Base-by-base conservation (phyloP, 1,140 invertebrate genomes). In the Drosophila baimaii region DNA sequence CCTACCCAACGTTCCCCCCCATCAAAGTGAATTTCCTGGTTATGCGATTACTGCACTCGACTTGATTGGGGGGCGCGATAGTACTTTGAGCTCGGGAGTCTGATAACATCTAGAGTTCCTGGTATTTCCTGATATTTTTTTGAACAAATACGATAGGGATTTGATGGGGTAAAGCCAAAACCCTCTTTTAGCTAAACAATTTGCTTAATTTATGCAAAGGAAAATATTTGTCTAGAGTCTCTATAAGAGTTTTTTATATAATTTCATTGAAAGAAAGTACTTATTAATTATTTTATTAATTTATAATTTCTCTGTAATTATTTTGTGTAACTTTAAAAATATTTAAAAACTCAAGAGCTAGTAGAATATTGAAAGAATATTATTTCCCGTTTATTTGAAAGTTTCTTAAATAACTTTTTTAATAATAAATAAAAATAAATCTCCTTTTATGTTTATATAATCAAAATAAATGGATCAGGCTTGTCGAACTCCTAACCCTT, bases 11-110 rank as follows among this genome's bases (percentile, higher is more conserved):
- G n/a, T n/a, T 3, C 19, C 19, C 62, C 10, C n/a, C 49, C 68
- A 21, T 49, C 35, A 71, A 71, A 58, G 66, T 70, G 43, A 21
- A 49, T 69, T 71, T 71, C 68, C 69, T 71, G 65, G 51, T 71
- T 71, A 57, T 57, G 68, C 25, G 64, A 70, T 70, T 56, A 57
- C 31, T 39, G 51, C 64, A 54, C 29, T 35, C 33, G 37, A 37
- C 39, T 69, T 47, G 66, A 70, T 71, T 19, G 69, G 41, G 52
- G 69, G 52, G 33, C 51, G 33, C 51, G 69, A 71, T 71, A 71
- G 25, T n/a, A 47, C n/a, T 21, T 52, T 5, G 25, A 21, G 35
- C 35, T 66, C 19, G 25, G 35, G 6, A 47, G 13, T 5, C 31
- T 5, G 65, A 71, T 71, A 71, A 71, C 33, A 58, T 46, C 15